Base-by-base conservation (phyloP, 2,797 vertebrate species). In the Sarcophilus harrisii region DNA sequence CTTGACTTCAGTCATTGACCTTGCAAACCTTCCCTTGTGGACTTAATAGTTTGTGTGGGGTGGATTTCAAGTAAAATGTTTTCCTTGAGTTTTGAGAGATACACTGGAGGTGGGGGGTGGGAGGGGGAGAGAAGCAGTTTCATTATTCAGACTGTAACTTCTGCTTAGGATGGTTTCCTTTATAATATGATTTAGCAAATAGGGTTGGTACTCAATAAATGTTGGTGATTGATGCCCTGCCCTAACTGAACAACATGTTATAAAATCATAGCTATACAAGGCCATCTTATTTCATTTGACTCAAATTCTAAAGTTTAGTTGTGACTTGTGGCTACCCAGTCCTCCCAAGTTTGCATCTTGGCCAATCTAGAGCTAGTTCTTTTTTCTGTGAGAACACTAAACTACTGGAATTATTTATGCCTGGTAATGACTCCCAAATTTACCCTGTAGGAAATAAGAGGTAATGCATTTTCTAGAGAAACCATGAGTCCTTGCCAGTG, bases 401-500 rank as follows among this genome's bases (percentile, higher is more conserved):
- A 28, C 12, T 93, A 91, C 62, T 93, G 89, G 90, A 96, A 81
- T 89, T 60, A 28, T 9, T 66, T 16, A 28, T 18, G 92, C 96
- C 59, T 95, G 38, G 92, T 92, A 92, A 93, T 30, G 11, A 18
- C 16, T 16, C 55, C 3, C 55, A 55, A 52, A 58, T 92, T 55
- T 58, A 93, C n/a, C 27, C 32, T 58, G 0, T 55, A 4, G 92
- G 32, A 93, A 95, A 95, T 91, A 81, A 95, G 59, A 5, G 32
- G 57, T 89, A 55, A 32, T 92, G 49, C 10, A 32, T 94, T 96
- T 95, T 91, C 54, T 96, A 91, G 90, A 54, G 1, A 93, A 96
- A 95, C 28, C 27, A 92, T 28, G 9, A 96, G 91, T 94, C 97
- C 62, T 95, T 97, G 93, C 91, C 96, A 96, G 92, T 95, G 57